Evolutionary conservation across 2,797 vertebrate species (phyloP).

Genomic region (Micrastur ruficollis): DNA sequence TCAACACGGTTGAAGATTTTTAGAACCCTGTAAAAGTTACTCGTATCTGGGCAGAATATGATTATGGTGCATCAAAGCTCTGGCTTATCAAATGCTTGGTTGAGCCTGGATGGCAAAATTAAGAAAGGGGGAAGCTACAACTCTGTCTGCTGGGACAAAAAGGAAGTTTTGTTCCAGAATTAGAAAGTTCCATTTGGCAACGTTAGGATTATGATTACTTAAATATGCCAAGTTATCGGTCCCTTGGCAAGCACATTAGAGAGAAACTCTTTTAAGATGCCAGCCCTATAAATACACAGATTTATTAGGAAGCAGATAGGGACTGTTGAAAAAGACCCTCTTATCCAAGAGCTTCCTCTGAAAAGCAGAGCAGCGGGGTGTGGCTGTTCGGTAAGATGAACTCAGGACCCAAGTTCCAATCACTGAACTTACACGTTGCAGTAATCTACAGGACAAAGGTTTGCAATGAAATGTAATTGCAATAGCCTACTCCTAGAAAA

Average conservation of each 20-base stretch:
- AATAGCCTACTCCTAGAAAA: background rate
- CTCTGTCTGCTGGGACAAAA: background rate
- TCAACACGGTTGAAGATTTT: background rate
- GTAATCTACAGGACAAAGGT: constrained; percentile 32
- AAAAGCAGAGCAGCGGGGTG: background rate
- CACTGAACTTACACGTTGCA: background rate
- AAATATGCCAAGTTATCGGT: background rate
- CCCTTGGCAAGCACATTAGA: background rate
- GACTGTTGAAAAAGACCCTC: background rate
- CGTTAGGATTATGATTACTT: background rate
- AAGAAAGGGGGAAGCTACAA: background rate
- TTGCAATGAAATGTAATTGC: background rate
- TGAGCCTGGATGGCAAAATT: background rate
- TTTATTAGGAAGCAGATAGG: background rate
- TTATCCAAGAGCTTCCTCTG: background rate
- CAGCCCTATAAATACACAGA: background rate
- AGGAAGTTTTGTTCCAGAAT: background rate
- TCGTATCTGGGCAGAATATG: background rate
- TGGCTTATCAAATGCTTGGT: background rate
- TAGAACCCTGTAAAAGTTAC: background rate
- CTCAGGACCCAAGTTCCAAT: background rate
- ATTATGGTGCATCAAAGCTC: background rate
- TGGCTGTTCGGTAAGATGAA: background rate
- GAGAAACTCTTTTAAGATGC: background rate
- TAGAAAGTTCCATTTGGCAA: background rate